These are phyloP conservation scores for Montipora foliosa DNA, from an alignment of 64 coral and sea anemone species.

Conservation along the genomic window DNA sequence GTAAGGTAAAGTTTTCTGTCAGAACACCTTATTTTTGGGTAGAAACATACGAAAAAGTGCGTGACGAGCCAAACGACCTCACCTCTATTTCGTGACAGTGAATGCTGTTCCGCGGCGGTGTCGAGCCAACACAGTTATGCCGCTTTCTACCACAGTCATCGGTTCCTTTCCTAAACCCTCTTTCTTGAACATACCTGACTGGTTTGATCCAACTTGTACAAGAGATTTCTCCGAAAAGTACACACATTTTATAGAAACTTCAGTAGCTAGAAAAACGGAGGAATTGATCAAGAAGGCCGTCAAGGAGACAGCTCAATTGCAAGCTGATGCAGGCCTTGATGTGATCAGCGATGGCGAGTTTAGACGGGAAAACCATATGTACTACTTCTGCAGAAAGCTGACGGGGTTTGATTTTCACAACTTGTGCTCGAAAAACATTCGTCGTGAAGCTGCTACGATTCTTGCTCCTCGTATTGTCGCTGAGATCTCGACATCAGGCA, in stretches of 20 bases:
- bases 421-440: conserved; percentile 51
- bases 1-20: too few species aligned
- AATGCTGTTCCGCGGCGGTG: too few species aligned
- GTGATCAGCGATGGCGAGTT: conserved; percentile 89
- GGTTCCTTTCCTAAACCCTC: conserved; percentile 80
- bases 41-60: too few species aligned
- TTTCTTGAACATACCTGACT: conserved; percentile 69
- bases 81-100: too few species aligned
- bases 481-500: conserved; percentile 32
- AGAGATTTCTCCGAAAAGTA: conserved; percentile 34
- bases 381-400: conserved; percentile 83
- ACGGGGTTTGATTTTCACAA: conserved; percentile 88
- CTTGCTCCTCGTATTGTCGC: conserved; percentile 62
- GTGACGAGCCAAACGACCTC: too few species aligned
- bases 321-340: conserved; percentile 70
- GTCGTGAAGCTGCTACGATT: conserved; percentile 55
- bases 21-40: too few species aligned
- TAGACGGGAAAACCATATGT: conserved; percentile 79
- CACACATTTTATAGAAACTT: conserved; percentile 21
- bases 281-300: conserved; percentile 39
- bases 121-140: conserved; percentile 21
- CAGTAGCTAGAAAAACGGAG: conserved; percentile 1
- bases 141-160: conserved; percentile 75
- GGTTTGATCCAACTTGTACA: conserved; percentile 47
- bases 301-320: conserved; percentile 51